phyloP scores from a whole-genome alignment of 2,888 invertebrate species.

The Cerastoderma edule region DNA sequence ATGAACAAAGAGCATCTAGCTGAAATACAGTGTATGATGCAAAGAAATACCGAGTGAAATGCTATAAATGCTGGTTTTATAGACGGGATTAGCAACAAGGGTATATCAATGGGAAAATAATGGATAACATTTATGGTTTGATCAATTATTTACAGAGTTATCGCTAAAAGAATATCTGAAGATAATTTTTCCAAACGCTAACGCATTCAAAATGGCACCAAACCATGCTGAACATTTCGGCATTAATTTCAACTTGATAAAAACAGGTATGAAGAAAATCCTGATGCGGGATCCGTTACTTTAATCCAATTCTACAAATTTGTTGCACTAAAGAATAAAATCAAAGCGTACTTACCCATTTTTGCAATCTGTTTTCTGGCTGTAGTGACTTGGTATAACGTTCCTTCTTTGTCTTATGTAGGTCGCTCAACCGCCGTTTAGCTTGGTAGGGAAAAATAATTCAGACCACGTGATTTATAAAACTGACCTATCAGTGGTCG shows the following conservation, averaged over 20 bases:
- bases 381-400: background rate
- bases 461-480: conserved; percentile 66
- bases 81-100: too few relatives aligned
- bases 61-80: too few relatives aligned
- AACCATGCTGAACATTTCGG: conserved; percentile 17
- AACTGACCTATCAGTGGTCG: conserved; percentile 64
- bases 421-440: conserved; percentile 59
- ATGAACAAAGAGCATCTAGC: conserved; percentile 24
- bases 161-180: background rate
- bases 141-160: too few relatives aligned
- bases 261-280: background rate
- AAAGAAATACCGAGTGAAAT: too few relatives aligned
- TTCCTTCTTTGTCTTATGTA: conserved; percentile 60
- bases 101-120: too few relatives aligned
- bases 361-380: conserved; percentile 23
- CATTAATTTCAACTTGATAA: conserved; percentile 1
- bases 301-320: background rate
- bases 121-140: too few relatives aligned
- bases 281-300: background rate
- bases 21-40: too few relatives aligned
- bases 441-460: conserved; percentile 46
- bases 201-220: conserved; percentile 44
- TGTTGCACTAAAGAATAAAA: background rate
- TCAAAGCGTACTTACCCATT: conserved; percentile 31
- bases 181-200: conserved; percentile 17